These are phyloP conservation scores for Scomberomorus guttatus DNA, from an alignment of 2,797 vertebrate species.

Conservation along the genomic window DNA sequence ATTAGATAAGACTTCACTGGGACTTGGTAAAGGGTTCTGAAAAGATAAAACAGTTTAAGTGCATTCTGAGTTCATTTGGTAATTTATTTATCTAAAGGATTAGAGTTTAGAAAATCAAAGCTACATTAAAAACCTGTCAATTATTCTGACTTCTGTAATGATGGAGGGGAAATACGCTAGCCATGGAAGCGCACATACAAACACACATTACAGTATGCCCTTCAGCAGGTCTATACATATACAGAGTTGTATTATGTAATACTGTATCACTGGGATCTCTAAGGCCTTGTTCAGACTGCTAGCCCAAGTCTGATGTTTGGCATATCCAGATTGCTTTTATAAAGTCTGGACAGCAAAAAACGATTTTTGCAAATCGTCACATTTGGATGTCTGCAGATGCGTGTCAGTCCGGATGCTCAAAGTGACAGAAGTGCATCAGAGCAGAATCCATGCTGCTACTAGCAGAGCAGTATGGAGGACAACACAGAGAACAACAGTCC, in stretches of 20 bases:
- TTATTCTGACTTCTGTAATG: not conserved
- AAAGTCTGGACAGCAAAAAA: too few relatives aligned
- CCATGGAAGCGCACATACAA: slow-evolving; percentile 3
- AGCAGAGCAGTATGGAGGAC: too few relatives aligned
- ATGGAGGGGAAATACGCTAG: not conserved
- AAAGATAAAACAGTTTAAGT: not conserved
- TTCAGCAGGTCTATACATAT: slow-evolving; percentile 23
- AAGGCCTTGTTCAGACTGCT: not conserved
- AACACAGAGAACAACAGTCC: too few relatives aligned
- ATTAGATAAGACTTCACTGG: too few relatives aligned
- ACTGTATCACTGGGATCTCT: slow-evolving; percentile 32
- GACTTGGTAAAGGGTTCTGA: not conserved
- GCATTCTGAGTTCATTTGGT: not conserved
- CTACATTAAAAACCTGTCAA: not conserved
- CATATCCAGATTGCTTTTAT: too few relatives aligned
- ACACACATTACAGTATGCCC: slow-evolving; percentile 17
- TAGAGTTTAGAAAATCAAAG: not conserved
- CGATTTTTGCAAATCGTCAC: too few relatives aligned
- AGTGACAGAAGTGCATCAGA: too few relatives aligned
- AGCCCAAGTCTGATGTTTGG: too few relatives aligned
- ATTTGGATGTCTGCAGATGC: too few relatives aligned
- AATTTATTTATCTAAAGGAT: not conserved
- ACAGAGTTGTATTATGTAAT: slow-evolving; percentile 50
- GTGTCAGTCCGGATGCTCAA: too few relatives aligned
- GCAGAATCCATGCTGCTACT: too few relatives aligned